Base-by-base conservation (phyloP, 2,888 invertebrate genomes). In the Vesta saturnalis region DNA sequence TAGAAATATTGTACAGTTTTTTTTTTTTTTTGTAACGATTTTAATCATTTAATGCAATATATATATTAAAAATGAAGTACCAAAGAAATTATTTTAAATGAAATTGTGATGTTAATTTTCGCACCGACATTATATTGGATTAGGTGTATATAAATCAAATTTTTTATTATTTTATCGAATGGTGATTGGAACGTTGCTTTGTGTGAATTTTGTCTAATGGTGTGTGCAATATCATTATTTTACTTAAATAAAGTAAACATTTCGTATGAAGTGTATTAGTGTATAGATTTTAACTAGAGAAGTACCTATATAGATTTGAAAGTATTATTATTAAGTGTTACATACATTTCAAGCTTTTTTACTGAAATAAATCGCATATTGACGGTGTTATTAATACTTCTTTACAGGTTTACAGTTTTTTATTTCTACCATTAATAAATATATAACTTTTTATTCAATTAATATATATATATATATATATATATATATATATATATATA, bases 261-360 rank as follows among this genome's bases (percentile, higher is more conserved):
- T 12, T 19, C 2, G 54, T 54, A 19, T 8, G n/a, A 22, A 30
- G 30, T 30, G 10, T 6, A 10, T 14, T 49, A 49, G 19, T 49
- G 8, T 18, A 12, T 18, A 18, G 18, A 22, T 19, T n/a, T 16
- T 19, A 54, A 19, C 4, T 4, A 19, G 19, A 3, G n/a, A 23
- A 16, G 16, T 4, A 56, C 14, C 3, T 47, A 22, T 18, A 23
- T 47, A 64, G 59, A 39, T 52, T 54, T 64, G 23, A 62, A 35
- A n/a, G n/a, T n/a, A 64, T 58, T 64, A 64, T 64, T 64, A 64
- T 60, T 64, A 64, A 64, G 64, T 64, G 64, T 64, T 64, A 59
- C 19, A 59, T 64, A 39, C 58, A 54, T 52, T 64, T 59, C 14
- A 64, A 23, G 64, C 64, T 64, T 64, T 64, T 64, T 64, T 64